Conservation (phyloP, 2,888 invertebrate genomes). For the Drosophila silvestris region DNA sequence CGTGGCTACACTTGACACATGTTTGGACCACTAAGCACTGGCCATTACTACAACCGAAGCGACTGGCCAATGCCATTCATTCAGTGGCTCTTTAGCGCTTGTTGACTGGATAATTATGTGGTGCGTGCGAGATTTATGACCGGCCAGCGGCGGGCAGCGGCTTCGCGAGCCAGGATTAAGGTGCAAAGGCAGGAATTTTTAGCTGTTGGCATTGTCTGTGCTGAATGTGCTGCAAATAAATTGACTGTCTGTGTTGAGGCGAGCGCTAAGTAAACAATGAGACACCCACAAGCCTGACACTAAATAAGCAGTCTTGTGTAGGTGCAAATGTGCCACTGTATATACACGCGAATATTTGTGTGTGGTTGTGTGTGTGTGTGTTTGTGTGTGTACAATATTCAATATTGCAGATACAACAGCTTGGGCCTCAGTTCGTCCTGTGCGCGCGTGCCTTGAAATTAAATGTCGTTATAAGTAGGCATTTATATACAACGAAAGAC, state of each 20-base stretch:
- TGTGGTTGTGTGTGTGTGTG: conserved; percentile 26
- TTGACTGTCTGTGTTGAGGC: conserved; percentile 65
- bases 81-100: conserved; percentile 65
- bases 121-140: conserved; percentile 75
- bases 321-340: conserved; percentile 60
- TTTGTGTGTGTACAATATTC: conserved; percentile 59
- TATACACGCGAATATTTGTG: conserved; percentile 9
- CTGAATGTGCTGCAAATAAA: conserved; percentile 74
- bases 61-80: conserved; percentile 36
- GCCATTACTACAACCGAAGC: conserved; percentile 7
- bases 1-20: conserved; percentile 12
- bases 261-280: conserved; percentile 58
- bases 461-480: conserved; percentile 77
- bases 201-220: conserved; percentile 39
- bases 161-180: conserved; percentile 59
- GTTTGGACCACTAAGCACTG: conserved; percentile 37
- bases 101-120: conserved; percentile 79
- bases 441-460: conserved; percentile 74
- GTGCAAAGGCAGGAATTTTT: conserved; percentile 67
- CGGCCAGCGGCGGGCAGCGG: conserved; percentile 14
- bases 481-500: conserved; percentile 71
- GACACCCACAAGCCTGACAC: conserved; percentile 45
- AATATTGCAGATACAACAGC: conserved; percentile 71
- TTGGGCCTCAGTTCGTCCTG: conserved; percentile 43
- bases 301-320: conserved; percentile 68